These are phyloP conservation scores for Phylloscopus trochilus DNA, from an alignment of 2,113 vertebrate species.

Conservation along the genomic window DNA sequence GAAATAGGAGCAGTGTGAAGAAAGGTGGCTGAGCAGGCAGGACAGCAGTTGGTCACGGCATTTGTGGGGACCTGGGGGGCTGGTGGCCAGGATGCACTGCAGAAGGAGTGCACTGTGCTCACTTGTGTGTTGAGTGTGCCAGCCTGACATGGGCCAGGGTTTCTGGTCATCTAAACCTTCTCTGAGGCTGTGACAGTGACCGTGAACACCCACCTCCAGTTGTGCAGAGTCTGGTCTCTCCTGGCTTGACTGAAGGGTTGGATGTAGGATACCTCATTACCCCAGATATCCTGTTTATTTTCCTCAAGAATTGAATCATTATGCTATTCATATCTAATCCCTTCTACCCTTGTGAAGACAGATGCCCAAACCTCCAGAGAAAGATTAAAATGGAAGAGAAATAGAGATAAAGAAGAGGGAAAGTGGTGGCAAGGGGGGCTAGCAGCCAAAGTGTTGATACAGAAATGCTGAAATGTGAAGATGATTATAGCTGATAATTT, in stretches of 20 bases:
- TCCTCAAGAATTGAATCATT: not conserved
- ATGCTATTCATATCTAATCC: not conserved
- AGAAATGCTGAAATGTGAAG: not conserved
- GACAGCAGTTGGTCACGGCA: not conserved
- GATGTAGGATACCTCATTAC: not conserved
- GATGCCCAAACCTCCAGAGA: not conserved
- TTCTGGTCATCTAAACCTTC: not conserved
- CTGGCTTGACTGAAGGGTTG: not conserved
- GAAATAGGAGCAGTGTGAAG: not conserved
- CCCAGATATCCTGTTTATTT: not conserved
- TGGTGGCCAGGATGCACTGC: accelerated
- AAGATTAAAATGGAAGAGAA: not conserved
- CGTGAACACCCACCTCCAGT: accelerated
- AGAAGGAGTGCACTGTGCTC: not conserved
- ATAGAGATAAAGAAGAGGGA: not conserved
- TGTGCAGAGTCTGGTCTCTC: not conserved
- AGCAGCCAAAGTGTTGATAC: not conserved
- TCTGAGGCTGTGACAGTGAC: not conserved
- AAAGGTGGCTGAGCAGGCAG: not conserved
- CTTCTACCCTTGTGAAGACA: not conserved
- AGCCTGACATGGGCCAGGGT: accelerated
- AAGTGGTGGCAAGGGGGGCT: not conserved
- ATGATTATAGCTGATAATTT: not conserved
- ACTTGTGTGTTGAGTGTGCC: not conserved
- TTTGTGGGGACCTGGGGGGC: not conserved